Evolutionary conservation across 2,113 vertebrate species (phyloP).

Genomic region (Peromyscus maniculatus): DNA sequence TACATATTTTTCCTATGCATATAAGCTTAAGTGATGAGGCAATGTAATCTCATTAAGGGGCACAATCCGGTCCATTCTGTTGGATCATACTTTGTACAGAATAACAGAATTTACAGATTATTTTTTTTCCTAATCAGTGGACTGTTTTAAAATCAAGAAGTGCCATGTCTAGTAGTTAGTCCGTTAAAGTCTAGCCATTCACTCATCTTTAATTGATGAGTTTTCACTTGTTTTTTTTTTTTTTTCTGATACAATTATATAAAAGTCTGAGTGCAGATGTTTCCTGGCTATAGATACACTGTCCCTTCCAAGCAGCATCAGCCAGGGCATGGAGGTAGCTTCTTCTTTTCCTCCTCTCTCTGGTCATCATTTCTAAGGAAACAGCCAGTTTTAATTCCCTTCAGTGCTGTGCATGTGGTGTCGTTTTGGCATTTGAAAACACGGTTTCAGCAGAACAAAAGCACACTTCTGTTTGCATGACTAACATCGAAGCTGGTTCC

Average conservation of each 20-base stretch:
- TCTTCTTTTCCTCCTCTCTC: constrained; percentile 42
- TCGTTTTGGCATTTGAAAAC: constrained; percentile 91
- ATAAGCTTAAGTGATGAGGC: neutral
- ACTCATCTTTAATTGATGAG: neutral
- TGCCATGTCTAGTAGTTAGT: constrained; percentile 48
- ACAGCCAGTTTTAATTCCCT: constrained; percentile 92
- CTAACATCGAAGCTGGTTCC: constrained; percentile 94
- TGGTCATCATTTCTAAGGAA: constrained; percentile 87
- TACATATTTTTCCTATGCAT: neutral
- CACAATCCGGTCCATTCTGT: constrained; percentile 41
- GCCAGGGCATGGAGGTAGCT: constrained; percentile 56
- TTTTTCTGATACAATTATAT: constrained; percentile 6
- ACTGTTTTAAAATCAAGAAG: constrained; percentile 56
- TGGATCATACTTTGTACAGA: constrained; percentile 23
- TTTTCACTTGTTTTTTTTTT: constrained; percentile 24
- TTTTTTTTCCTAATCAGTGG: constrained; percentile 57
- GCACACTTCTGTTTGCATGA: constrained; percentile 96
- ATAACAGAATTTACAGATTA: constrained; percentile 15
- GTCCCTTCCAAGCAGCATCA: constrained; percentile 71
- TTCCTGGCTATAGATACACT: constrained; percentile 69
- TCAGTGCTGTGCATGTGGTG: constrained; percentile 95
- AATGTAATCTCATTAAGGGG: neutral
- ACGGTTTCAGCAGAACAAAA: constrained; percentile 90
- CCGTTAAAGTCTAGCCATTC: constrained; percentile 49
- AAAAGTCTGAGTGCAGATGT: constrained; percentile 68